Conservation (phyloP, 2,113 vertebrate genomes). For the Xenopus tropicalis region UCB_Xtro_10.0 CM004445.2:10087001-10087500, state of each 20-base stretch:
- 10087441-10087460: constrained; percentile 81
- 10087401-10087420: constrained; percentile 82
- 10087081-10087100: constrained; percentile 83
- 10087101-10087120: constrained; percentile 84
- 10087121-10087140: constrained; percentile 86
- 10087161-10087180: constrained; percentile 92
- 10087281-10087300: no score
- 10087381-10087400: constrained; percentile 79
- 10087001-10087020: no score
- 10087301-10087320: no score
- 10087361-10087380: constrained; percentile 85
- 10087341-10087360: constrained; percentile 86
- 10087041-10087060: no score
- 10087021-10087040: no score
- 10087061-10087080: not conserved
- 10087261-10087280: no score
- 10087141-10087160: constrained; percentile 84
- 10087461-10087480: constrained; percentile 91
- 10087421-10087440: constrained; percentile 80
- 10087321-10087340: no score
- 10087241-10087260: no score
- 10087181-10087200: constrained; percentile 88
- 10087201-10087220: constrained; percentile 24
- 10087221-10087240: no score
- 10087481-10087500: not conserved